Percentiles rank a stretch among this genome's conserved stretches.
phyloP scores from a whole-genome alignment of 2,888 invertebrate species.

The Ectropis crepuscularia region DNA sequence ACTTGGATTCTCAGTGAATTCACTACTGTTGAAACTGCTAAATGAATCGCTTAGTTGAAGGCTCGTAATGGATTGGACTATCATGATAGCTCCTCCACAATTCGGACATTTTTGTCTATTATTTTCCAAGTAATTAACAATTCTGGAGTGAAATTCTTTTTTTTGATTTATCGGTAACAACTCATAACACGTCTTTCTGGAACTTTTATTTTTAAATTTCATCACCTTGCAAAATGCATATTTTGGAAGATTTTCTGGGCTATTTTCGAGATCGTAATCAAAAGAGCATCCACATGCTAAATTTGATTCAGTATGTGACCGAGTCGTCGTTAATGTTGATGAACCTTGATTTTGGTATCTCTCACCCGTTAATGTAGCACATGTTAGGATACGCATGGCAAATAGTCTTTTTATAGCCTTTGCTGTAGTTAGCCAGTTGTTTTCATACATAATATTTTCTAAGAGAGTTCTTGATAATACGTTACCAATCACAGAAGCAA shows the following conservation, averaged over 20 bases:
- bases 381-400: constrained; percentile 81
- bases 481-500: constrained; percentile 84
- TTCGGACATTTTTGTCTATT: constrained; percentile 78
- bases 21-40: constrained; percentile 7
- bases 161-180: constrained; percentile 81
- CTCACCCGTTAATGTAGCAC: constrained; percentile 67
- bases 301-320: constrained; percentile 39
- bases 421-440: constrained; percentile 72
- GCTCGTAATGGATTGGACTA: constrained; percentile 60
- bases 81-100: constrained; percentile 75
- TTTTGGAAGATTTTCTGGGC: constrained; percentile 68
- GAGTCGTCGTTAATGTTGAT: constrained; percentile 44
- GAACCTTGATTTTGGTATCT: constrained; percentile 48
- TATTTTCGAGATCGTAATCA: constrained; percentile 63
- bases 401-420: constrained; percentile 84
- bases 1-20: constrained; percentile 5
- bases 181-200: constrained; percentile 82
- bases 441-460: constrained; percentile 82
- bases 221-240: constrained; percentile 85
- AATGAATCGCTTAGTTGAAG: constrained; percentile 22
- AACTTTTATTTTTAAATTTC: constrained; percentile 80
- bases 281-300: constrained; percentile 70
- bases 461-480: constrained; percentile 81
- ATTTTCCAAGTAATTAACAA: constrained; percentile 78
- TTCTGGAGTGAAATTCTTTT: constrained; percentile 82